phyloP scores from a whole-genome alignment of 2,888 invertebrate genomes.

The Oligia latruncula region DNA sequence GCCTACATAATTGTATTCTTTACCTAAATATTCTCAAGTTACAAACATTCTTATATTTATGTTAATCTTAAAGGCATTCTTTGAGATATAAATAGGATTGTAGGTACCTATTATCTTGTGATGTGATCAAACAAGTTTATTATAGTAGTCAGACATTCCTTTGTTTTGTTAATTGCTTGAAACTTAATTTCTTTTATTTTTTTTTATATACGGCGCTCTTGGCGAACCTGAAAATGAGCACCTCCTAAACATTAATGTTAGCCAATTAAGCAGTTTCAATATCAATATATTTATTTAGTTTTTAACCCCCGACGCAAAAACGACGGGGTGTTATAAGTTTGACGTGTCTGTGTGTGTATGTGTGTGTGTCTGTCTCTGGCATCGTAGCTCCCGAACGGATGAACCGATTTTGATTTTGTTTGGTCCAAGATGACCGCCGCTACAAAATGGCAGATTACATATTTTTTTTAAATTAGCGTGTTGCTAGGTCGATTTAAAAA shows the following conservation, averaged over 20 bases:
- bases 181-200: conserved; percentile 47
- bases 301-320: too few relatives aligned
- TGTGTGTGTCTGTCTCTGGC: too few relatives aligned
- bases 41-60: conserved; percentile 39
- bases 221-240: not conserved
- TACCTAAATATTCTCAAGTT: conserved; percentile 12
- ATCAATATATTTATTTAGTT: too few relatives aligned
- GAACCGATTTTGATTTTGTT: too few relatives aligned
- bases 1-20: not conserved
- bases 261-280: not conserved
- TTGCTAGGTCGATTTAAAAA: conserved; percentile 6
- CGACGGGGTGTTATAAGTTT: too few relatives aligned
- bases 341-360: too few relatives aligned
- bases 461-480: not conserved
- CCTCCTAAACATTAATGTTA: not conserved
- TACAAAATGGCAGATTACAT: too few relatives aligned
- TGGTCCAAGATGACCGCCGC: too few relatives aligned
- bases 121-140: conserved; percentile 47
- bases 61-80: conserved; percentile 43
- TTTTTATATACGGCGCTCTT: not conserved
- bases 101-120: conserved; percentile 9
- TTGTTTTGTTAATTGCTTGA: conserved; percentile 50
- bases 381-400: too few relatives aligned
- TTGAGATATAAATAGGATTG: not conserved
- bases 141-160: conserved; percentile 42